Conservation (phyloP, 2,113 vertebrate species). For the Myrmophylax atrothorax region DNA sequence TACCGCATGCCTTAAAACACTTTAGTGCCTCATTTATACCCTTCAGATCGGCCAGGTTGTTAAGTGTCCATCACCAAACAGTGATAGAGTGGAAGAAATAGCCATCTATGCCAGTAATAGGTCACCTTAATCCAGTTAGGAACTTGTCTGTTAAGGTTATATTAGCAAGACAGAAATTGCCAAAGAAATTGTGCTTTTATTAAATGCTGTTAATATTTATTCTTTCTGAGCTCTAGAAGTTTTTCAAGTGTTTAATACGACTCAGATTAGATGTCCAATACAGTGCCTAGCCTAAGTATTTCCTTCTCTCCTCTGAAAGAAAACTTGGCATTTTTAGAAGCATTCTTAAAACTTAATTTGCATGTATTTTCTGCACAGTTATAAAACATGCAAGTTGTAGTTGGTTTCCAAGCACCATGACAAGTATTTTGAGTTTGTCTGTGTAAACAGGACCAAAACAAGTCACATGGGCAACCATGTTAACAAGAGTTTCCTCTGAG, state of each 20-base stretch:
- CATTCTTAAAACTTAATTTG: background rate
- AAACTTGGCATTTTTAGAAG: background rate
- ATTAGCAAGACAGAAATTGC: background rate
- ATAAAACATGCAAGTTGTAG: background rate
- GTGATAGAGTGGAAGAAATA: slow-evolving; percentile 35
- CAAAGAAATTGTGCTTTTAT: background rate
- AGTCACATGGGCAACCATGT: background rate
- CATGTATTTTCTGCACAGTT: background rate
- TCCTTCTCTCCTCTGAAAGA: background rate
- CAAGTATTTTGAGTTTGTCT: background rate
- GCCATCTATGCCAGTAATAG: background rate
- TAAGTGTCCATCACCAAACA: slow-evolving; percentile 31
- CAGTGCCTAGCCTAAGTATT: background rate
- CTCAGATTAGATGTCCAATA: background rate
- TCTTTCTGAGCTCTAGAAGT: background rate
- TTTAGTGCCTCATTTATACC: slow-evolving; percentile 63
- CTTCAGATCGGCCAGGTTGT: slow-evolving; percentile 38
- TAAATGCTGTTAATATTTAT: background rate
- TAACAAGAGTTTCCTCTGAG: background rate
- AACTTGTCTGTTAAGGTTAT: background rate
- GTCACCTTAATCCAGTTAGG: background rate
- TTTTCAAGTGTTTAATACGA: background rate
- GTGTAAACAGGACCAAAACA: background rate
- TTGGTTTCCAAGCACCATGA: background rate
- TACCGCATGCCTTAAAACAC: slow-evolving; percentile 50